Evolutionary conservation across 1,140 invertebrate genomes (phyloP).

Genomic region (Aphis craccivora): DNA sequence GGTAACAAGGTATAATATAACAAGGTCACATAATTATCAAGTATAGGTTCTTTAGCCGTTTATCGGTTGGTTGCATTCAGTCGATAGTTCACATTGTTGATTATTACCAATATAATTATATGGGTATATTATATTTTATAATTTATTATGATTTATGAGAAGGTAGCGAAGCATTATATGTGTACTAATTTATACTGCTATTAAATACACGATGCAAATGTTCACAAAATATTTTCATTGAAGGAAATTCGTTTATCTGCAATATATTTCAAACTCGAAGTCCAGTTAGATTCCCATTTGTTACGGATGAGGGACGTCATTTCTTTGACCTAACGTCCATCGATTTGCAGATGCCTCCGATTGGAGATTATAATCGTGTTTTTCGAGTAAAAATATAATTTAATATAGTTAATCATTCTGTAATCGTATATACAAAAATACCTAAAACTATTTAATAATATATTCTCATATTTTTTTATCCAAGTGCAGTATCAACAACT

Average conservation of each 20-base stretch:
- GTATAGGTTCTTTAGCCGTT: neutral
- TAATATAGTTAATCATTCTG: too few relatives aligned
- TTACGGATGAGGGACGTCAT: neutral
- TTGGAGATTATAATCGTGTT: neutral
- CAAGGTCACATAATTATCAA: neutral
- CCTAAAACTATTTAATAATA: neutral
- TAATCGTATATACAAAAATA: neutral
- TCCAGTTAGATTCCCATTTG: neutral
- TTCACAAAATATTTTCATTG: neutral
- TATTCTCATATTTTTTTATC: neutral
- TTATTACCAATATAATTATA: neutral
- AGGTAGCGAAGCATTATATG: neutral
- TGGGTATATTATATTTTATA: neutral
- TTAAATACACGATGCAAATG: neutral
- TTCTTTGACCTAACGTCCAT: neutral
- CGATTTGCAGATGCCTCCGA: neutral
- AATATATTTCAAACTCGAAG: neutral
- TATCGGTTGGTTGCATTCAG: neutral
- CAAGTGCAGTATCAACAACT: neutral
- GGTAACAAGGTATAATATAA: neutral
- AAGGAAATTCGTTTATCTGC: neutral
- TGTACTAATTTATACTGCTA: neutral
- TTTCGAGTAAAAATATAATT: neutral
- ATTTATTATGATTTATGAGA: neutral
- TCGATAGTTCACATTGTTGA: neutral